A percentile compares a stretch with the other conserved stretches of the same genome.
These are phyloP conservation scores for Sinonovacula constricta DNA, from an alignment of 1,140 invertebrate genomes.

Conservation along the genomic window DNA sequence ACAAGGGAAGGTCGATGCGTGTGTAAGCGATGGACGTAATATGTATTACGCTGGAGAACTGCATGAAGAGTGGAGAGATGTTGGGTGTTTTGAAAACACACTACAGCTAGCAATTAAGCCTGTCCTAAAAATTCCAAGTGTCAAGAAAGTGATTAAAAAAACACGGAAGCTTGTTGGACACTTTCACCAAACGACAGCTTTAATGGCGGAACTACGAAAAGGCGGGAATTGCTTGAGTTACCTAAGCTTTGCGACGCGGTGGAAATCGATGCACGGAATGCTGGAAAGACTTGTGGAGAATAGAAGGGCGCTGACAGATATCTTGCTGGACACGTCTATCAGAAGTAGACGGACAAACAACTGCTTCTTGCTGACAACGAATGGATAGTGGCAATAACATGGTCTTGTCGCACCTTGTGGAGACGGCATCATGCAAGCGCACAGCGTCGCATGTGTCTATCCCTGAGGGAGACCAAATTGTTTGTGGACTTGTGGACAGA, in stretches of 20 bases:
- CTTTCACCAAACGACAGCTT: constrained; percentile 15
- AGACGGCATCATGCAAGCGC: too few species aligned
- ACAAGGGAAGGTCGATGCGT: background rate
- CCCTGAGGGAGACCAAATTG: too few species aligned
- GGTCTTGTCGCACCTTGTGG: too few species aligned
- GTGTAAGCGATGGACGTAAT: constrained; percentile 9
- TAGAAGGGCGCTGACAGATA: constrained; percentile 8
- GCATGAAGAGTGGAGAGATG: background rate
- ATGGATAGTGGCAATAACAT: constrained; percentile 2
- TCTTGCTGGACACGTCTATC: constrained; percentile 11
- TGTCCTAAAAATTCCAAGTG: background rate
- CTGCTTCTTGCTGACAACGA: background rate
- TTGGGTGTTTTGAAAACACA: constrained; percentile 15
- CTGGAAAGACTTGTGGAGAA: constrained; percentile 53
- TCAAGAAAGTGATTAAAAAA: background rate
- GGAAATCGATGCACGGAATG: constrained; percentile 63
- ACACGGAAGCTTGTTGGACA: constrained; percentile 22
- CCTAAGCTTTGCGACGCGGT: constrained; percentile 54
- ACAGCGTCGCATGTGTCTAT: too few species aligned
- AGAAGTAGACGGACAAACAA: background rate
- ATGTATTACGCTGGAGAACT: background rate
- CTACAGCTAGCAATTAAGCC: constrained; percentile 23
- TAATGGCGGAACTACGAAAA: constrained; percentile 3
- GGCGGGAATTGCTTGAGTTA: constrained; percentile 42
- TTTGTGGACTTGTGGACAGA: too few species aligned